Base-by-base conservation (phyloP, 1,140 invertebrate species). In the Anthonomus grandis region DNA sequence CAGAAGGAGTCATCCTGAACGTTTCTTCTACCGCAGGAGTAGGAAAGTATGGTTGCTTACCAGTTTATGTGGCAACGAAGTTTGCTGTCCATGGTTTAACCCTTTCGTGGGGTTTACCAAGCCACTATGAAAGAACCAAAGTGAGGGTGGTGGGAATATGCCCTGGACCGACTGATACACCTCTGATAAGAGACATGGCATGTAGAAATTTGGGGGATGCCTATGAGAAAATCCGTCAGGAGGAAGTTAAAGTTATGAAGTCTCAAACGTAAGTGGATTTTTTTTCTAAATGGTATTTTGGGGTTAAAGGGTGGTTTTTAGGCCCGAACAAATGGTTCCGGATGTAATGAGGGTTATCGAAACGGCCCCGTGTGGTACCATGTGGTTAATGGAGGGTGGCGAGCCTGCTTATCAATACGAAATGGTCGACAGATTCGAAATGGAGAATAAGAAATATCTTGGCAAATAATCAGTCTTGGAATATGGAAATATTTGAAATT, bases 131-230 rank as follows among this genome's bases (percentile, higher is more conserved):
- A 3, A 60, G 57, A 27, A 65, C 64, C 3, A 70, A 71, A 31
- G 65, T 74, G 2, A 60, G 62, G 46, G 64, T 71, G 9, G 24
- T 74, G 6, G 60, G 63, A 0, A 51, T 74, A 5, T 74, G 71
- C 62, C 73, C 73, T 15, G 72, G 72, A 5, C 31, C 66, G 3
- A 73, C 71, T 9, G 48, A 59, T 2, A 69, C 67, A 9, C 62
- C 67, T 34, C 31, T 68, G 21, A 51, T 63, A 8, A 39, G 3
- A 10, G 24, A 41, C 0, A 15, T 19, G 3, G n/a, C 18, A 25
- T 13, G 22, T 18, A 56, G 18, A 17, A 47, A 17, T 21, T 56
- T 56, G 8, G 36, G 31, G n/a, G n/a, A 23, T 31, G 22, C 22
- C 19, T 47, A 47, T 47, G 23, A 47, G 19, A 18, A 42, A 18